These are phyloP conservation scores for Tinamus guttatus DNA, from an alignment of 2,113 vertebrate species.

Conservation along the genomic window DNA sequence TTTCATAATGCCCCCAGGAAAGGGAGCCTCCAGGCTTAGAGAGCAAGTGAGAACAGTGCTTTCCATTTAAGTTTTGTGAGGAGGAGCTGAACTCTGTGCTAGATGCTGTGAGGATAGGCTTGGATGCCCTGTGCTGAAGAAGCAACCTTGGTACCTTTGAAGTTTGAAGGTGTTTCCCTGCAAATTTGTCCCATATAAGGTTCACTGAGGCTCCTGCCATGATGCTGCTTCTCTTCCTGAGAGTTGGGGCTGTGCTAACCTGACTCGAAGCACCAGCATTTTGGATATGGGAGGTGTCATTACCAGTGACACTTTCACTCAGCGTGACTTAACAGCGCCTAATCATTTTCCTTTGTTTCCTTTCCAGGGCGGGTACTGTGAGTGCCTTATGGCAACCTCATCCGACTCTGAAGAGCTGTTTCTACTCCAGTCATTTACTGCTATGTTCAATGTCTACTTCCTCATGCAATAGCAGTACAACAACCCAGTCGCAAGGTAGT, in stretches of 20 bases:
- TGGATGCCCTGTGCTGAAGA: background rate
- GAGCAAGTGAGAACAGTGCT: background rate
- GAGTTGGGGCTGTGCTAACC: background rate
- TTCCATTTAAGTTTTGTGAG: background rate
- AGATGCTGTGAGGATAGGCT: background rate
- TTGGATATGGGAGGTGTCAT: background rate
- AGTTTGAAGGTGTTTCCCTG: background rate
- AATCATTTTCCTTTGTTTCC: background rate
- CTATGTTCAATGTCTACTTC: background rate
- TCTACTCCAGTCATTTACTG: background rate
- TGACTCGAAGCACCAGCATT: accelerated
- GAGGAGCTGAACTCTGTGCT: background rate
- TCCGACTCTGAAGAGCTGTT: background rate
- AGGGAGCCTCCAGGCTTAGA: background rate
- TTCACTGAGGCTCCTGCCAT: background rate
- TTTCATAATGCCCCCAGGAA: background rate
- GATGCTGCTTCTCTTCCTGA: background rate
- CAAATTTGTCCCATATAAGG: background rate
- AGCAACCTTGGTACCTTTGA: background rate
- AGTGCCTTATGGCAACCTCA: accelerated
- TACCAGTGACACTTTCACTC: accelerated
- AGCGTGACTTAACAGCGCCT: background rate
- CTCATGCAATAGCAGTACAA: background rate
- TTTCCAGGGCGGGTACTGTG: background rate
- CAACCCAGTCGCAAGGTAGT: accelerated